Percentiles rank a stretch among this genome's conserved stretches.
Evolutionary conservation across 2,797 vertebrate species (phyloP).

Genomic region (Spea hammondii): DNA sequence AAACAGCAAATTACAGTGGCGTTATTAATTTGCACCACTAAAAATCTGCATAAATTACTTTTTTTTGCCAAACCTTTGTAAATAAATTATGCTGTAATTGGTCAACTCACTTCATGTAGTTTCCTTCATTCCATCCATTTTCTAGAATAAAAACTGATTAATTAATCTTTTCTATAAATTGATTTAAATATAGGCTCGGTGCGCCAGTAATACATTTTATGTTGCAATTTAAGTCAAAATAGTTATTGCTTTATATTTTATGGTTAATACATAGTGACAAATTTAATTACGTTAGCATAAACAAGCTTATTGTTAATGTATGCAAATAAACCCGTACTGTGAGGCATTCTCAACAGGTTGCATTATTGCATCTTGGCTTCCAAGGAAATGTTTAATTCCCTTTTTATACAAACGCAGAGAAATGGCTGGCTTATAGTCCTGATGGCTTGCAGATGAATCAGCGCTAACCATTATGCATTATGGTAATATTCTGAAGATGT

Average conservation of each 20-base stretch:
- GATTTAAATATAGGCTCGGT: constrained; percentile 50
- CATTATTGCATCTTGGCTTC: constrained; percentile 14
- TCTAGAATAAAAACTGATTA: constrained; percentile 42
- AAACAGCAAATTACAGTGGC: constrained; percentile 25
- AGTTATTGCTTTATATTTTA: constrained; percentile 55
- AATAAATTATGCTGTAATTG: constrained; percentile 33
- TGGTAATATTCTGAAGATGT: constrained; percentile 44
- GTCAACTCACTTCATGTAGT: constrained; percentile 35
- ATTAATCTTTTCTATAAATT: constrained; percentile 49
- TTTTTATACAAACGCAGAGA: neutral
- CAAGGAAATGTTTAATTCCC: constrained; percentile 28
- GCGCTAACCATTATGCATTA: constrained; percentile 41
- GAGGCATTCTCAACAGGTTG: constrained; percentile 37
- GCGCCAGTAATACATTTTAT: constrained; percentile 59
- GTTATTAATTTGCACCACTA: constrained; percentile 33
- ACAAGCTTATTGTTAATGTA: constrained; percentile 49
- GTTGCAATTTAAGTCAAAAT: constrained; percentile 57
- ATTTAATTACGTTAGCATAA: constrained; percentile 47
- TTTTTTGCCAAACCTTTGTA: constrained; percentile 43
- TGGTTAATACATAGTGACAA: constrained; percentile 56
- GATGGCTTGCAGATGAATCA: neutral
- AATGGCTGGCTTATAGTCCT: neutral
- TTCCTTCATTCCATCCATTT: constrained; percentile 47
- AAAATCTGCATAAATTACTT: constrained; percentile 49
- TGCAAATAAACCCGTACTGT: constrained; percentile 46